Evolutionary conservation across 2,797 vertebrate genomes (phyloP), one percentile per base, ranked within the genome.

Genomic region (Naso thynnoides): DNA sequence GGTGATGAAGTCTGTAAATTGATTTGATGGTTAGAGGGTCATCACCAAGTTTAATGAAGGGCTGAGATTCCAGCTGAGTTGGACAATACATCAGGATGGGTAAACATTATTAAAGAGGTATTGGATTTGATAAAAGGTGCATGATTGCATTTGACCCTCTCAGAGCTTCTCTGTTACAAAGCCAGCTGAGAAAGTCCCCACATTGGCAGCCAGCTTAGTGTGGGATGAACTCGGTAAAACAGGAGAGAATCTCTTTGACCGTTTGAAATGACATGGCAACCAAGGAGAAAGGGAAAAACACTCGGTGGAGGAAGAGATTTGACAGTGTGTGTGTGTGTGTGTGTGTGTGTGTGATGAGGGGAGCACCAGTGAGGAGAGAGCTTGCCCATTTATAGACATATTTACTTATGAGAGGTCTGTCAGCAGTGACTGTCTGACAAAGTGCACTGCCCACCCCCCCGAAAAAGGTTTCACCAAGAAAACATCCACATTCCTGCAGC

Each of bases 371-470:
- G 73, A 87, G 73, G 79, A 85, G 88, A 90, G 81, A 76, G 81
- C 87, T 84, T 95, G 93, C 88, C 95, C 95, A 93, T 95, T 94
- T 95, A 95, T 95, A 94, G 94, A 91, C 94, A 94, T 94, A 94
- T 95, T 95, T 95, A 94, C 93, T 92, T 93, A 78, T 88, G 88
- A 87, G 89, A 91, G 87, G 75, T 89, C 88, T 88, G 90, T 93
- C 90, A 90, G 93, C 84, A 60, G 86, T 91, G 92, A 94, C 91
- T 79, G 79, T 88, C 88, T 86, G 71, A 93, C 85, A 90, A 73
- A 89, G 85, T 79, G 86, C 79, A 82, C 86, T 26, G 67, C 38
- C 90, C 86, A 75, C 72, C 89, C 88, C 83, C 81, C 70, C 68
- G 49, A 84, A 81, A 84, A 85, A 84, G 48, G 52, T 90, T 78